Evolutionary conservation across 2,113 vertebrate species (phyloP).

Genomic region (Ictalurus punctatus): DNA sequence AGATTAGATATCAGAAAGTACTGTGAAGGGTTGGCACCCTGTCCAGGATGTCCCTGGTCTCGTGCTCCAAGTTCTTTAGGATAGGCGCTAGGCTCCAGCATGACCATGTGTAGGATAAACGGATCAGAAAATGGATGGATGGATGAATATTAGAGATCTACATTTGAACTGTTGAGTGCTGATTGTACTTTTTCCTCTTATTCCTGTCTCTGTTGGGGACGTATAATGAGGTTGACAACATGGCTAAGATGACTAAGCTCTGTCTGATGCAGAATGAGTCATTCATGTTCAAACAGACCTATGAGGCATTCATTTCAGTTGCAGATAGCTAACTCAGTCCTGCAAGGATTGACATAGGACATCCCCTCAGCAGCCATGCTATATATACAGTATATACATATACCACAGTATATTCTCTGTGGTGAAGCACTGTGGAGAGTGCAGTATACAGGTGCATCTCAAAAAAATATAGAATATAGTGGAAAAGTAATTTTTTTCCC

Average conservation of each 20-base stretch:
- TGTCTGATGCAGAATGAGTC: neutral
- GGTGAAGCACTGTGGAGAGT: neutral
- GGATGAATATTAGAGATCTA: neutral
- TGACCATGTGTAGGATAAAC: too few relatives aligned
- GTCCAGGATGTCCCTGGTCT: too few relatives aligned
- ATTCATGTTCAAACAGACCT: neutral
- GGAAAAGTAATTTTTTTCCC: too few relatives aligned
- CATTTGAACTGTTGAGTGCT: neutral
- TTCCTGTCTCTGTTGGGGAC: neutral
- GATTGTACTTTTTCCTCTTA: neutral
- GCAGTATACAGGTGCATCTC: neutral
- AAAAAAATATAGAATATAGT: too few relatives aligned
- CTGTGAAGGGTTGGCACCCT: too few relatives aligned
- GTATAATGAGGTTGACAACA: neutral
- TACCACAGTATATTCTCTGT: neutral
- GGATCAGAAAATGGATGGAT: too few relatives aligned
- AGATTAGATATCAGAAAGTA: neutral
- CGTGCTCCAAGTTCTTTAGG: too few relatives aligned
- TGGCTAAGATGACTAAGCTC: neutral
- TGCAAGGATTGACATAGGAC: neutral
- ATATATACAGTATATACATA: neutral
- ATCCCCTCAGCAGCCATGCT: neutral
- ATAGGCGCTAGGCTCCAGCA: too few relatives aligned
- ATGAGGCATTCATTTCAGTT: neutral
- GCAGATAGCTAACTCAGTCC: neutral